Conservation (phyloP, 2,797 vertebrate genomes). For the Morus bassanus region DNA sequence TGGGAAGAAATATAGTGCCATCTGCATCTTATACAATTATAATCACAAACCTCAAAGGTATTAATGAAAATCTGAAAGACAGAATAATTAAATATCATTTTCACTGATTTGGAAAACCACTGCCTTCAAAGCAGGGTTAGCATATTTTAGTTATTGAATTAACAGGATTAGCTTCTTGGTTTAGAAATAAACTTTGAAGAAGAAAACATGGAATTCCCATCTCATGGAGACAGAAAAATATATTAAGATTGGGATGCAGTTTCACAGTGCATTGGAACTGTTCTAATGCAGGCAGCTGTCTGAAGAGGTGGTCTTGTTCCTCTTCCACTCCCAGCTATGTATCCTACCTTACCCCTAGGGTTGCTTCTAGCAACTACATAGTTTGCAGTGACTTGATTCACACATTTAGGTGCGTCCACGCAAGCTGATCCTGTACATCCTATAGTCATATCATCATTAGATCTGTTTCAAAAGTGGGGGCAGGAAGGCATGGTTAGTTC, state of each 20-base stretch:
- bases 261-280: background rate
- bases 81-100: background rate
- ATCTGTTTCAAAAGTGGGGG: background rate
- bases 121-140: background rate
- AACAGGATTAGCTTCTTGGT: background rate
- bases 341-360: background rate
- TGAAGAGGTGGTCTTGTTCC: background rate
- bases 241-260: background rate
- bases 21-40: background rate
- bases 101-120: background rate
- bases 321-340: accelerated
- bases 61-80: background rate
- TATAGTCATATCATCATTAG: no score
- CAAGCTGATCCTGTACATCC: background rate
- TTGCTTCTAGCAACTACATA: background rate
- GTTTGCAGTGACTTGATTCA: background rate
- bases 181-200: background rate
- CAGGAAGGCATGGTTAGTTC: background rate
- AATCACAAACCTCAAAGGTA: background rate
- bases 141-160: background rate
- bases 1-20: background rate
- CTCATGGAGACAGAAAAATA: background rate
- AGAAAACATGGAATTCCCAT: background rate
- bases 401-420: background rate
- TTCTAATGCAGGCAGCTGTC: background rate